phyloP scores from a whole-genome alignment of 2,797 vertebrate genomes.

The Anguilla anguilla region DNA sequence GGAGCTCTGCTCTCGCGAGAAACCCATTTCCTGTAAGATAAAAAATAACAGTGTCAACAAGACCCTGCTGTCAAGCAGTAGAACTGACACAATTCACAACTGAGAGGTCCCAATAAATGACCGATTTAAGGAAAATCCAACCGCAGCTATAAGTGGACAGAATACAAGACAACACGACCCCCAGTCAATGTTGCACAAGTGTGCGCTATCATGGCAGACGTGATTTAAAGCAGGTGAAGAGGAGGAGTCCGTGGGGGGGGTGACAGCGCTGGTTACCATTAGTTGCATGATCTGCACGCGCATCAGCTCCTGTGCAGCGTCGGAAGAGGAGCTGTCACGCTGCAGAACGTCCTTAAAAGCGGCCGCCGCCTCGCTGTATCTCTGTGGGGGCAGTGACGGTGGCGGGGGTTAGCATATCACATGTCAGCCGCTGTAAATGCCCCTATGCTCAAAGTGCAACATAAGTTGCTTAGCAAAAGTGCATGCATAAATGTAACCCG shows the following conservation, averaged over 20 bases:
- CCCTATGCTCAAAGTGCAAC: neutral
- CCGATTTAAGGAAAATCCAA: neutral
- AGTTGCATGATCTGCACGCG: slow-evolving; percentile 71
- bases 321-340: slow-evolving; percentile 63
- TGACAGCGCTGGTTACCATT: slow-evolving; percentile 54
- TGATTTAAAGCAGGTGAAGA: neutral
- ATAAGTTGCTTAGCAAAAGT: neutral
- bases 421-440: neutral
- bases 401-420: neutral
- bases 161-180: neutral
- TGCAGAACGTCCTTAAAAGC: slow-evolving; percentile 76
- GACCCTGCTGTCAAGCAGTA: neutral
- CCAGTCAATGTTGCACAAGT: too few relatives aligned
- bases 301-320: slow-evolving; percentile 73
- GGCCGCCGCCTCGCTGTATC: slow-evolving; percentile 74
- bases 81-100: neutral
- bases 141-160: neutral
- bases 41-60: neutral
- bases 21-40: slow-evolving; percentile 71
- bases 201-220: too few relatives aligned
- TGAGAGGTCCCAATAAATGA: neutral
- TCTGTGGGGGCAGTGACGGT: slow-evolving; percentile 58
- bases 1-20: slow-evolving; percentile 62
- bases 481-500: neutral
- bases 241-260: too few relatives aligned